Base-by-base conservation (phyloP, 2,888 invertebrate genomes). In the Macaria liturata region DNA sequence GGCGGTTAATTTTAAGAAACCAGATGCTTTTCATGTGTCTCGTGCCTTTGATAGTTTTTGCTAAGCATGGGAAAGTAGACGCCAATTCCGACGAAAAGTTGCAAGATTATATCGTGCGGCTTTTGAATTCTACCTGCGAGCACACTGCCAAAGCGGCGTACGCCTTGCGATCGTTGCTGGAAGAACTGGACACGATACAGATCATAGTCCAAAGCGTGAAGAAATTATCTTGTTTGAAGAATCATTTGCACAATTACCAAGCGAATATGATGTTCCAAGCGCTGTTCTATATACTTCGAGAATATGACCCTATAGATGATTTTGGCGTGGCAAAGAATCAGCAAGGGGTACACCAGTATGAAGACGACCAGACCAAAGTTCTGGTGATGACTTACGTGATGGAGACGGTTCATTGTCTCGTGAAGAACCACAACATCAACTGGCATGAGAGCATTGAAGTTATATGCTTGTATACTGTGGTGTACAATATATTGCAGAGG, bases 391-490 rank as follows among this genome's bases (percentile, higher is more conserved):
- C 94, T 7, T 93, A 94, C n/a, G 90, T 96, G 0, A 81, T 96
- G 57, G 94, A 95, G 57, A 94, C 93, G 0, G 84, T 96, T 8
- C 88, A 94, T 31, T 89, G 92, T 0, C 84, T 96, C 46, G 94
- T 96, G 4, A 94, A 94, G 59, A 93, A 94, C 48, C 95, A 95
- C 67, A 93, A 95, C 61, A 94, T 96, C 9, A 95, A 95, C 39
- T 96, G 96, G 96, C 94, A 94, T 57, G 96, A 96, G 69, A 95
- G 95, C 57, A 91, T 96, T 3, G 96, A 97, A 86, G 94, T 96
- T 0, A 92, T 95, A 59, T 95, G 95, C 65, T 84, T 97, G 8
- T 88, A 90, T 57, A 80, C 76, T 40, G 72, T 88, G 49, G 86
- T 91, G 3, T 81, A 78, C 48, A 81, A 82, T 65, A 86, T 92